Percentiles rank a stretch among this genome's conserved stretches.
phyloP scores from a whole-genome alignment of 64 coral and sea anemone genomes.

The Orbicella faveolata region DNA sequence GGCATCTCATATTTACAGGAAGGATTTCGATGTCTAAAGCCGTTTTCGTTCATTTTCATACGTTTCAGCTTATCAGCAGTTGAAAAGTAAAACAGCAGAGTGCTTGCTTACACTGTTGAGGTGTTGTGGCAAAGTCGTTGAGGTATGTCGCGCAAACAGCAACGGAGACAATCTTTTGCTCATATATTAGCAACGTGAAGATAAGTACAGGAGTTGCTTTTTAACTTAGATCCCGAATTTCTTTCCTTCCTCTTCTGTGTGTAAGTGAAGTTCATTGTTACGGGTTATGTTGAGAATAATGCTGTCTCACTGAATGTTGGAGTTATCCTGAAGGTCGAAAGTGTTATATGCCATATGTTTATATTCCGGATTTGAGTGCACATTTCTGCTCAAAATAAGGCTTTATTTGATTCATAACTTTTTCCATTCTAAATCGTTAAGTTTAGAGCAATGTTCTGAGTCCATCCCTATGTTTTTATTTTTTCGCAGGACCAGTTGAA shows the following conservation, averaged over 20 bases:
- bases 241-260: too few species aligned
- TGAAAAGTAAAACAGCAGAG: neutral
- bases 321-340: too few species aligned
- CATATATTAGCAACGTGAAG: neutral
- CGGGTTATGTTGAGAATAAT: too few species aligned
- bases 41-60: neutral
- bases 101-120: slow-evolving; percentile 21
- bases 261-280: too few species aligned
- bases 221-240: too few species aligned
- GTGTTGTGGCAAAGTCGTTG: slow-evolving; percentile 13
- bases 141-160: neutral
- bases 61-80: slow-evolving; percentile 22
- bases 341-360: too few species aligned
- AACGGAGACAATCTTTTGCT: neutral
- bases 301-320: too few species aligned
- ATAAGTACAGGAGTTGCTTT: too few species aligned
- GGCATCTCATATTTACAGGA: neutral
- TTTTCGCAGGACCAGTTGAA: slow-evolving; percentile 22
- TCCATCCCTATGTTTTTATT: neutral
- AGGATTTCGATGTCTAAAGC: neutral
- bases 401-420: too few species aligned
- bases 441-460: neutral
- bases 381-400: too few species aligned
- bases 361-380: too few species aligned
- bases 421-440: too few species aligned